Conservation (phyloP, 2,797 vertebrate genomes). For the Hipposideros larvatus region DNA sequence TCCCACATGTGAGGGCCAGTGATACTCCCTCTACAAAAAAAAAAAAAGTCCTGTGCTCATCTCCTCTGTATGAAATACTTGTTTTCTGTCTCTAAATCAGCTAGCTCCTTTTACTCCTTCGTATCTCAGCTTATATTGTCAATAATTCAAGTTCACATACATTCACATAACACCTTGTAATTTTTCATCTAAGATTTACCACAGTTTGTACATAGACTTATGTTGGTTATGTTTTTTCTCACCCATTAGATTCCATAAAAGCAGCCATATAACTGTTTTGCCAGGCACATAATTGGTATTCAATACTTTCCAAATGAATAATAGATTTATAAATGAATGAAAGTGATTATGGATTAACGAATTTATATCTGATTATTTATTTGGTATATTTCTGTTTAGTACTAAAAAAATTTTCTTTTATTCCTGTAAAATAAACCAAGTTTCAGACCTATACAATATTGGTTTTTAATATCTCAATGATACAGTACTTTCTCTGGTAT, state of each 20-base stretch:
- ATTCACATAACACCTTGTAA: background rate
- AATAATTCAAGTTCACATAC: background rate
- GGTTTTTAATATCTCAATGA: conserved; percentile 39
- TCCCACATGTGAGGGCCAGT: too few species aligned
- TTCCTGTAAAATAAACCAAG: conserved; percentile 12
- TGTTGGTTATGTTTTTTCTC: background rate
- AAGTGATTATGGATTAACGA: background rate
- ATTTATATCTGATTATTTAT: conserved; percentile 27
- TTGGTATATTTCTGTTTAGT: conserved; percentile 42
- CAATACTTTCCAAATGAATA: conserved; percentile 17
- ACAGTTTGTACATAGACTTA: background rate
- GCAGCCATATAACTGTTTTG: background rate
- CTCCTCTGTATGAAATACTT: background rate
- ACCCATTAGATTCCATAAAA: background rate
- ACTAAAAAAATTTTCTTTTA: conserved; percentile 26
- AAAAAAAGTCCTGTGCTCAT: background rate
- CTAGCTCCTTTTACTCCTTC: background rate
- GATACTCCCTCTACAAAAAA: too few species aligned
- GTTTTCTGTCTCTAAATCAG: background rate
- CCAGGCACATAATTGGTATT: background rate
- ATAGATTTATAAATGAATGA: background rate
- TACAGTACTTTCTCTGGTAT: conserved; percentile 31
- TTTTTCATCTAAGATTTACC: background rate
- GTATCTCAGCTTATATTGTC: background rate
- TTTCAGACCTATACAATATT: conserved; percentile 1